Evolutionary conservation across 2,113 vertebrate genomes (phyloP), one percentile per base, ranked within the genome.

Genomic region (Oceanodroma tethys): DNA sequence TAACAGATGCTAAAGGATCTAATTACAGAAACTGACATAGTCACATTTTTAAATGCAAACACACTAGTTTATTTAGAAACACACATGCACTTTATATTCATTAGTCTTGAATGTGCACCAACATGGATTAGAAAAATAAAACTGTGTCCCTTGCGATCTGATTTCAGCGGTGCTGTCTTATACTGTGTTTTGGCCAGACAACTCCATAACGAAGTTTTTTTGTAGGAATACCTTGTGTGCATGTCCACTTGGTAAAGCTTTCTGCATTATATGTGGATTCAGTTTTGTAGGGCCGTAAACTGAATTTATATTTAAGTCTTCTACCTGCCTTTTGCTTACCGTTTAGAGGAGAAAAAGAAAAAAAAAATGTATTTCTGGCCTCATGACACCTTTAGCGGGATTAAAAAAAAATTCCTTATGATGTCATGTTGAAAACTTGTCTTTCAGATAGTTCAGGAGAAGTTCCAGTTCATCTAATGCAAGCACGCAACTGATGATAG

Each of bases 21-120:
- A 92, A 88, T 89, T 91, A 86, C 82, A 95, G 76, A 94, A 97
- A 95, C 68, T 87, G 86, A 87, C 88, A 95, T 66, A 91, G 36
- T 52, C 73, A 91, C 1, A 1, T 89, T 96, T 97, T 95, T 62
- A 86, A 93, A 89, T 45, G 56, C 38, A 95, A 95, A 78, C 56
- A 83, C 47, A 65, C 34, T 56, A 76, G 42, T 94, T 92, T 93
- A 89, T 91, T 95, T 84, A 87, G 81, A 94, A 68, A 93, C 56
- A 79, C 43, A 30, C 5, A 84, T 72, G 34, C 16, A 2, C 36
- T 87, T 90, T 85, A 81, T 55, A 94, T 73, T 88, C 43, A 73
- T 94, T 72, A 84, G 53, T 53, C 58, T 92, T 75, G 23, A 92
- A 79, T 71, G 56, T n/a, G 34, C 27, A 91, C n/a, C 68, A 95